Evolutionary conservation across 2,113 vertebrate genomes (phyloP).

Genomic region (Setophaga petechia): DNA sequence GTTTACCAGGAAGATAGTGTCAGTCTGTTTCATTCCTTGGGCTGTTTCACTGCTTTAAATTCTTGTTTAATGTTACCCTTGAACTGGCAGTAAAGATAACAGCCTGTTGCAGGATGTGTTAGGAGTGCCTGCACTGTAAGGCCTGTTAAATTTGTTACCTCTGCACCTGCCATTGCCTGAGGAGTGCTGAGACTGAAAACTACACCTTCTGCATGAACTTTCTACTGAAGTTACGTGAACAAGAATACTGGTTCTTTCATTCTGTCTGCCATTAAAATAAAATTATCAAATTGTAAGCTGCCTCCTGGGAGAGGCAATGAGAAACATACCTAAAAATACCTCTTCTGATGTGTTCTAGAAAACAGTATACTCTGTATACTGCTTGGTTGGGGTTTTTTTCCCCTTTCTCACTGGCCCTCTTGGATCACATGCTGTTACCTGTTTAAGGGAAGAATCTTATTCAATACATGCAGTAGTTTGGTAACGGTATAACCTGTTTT

Average conservation of each 20-base stretch:
- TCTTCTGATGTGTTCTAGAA: neutral
- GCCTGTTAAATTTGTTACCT: neutral
- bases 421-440: neutral
- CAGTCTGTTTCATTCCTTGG: neutral
- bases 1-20: neutral
- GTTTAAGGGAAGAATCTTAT: neutral
- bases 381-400: neutral
- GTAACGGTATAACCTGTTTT: neutral
- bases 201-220: neutral
- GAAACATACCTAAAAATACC: neutral
- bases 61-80: neutral
- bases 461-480: neutral
- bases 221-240: too few species aligned
- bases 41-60: neutral
- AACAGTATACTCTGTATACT: neutral
- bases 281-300: neutral
- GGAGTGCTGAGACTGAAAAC: neutral
- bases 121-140: neutral
- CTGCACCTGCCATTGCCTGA: neutral
- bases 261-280: neutral
- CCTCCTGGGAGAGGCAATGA: neutral
- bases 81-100: neutral
- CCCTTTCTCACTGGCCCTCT: neutral
- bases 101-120: neutral
- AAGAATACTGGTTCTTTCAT: neutral